phyloP scores from a whole-genome alignment of 2,113 vertebrate species.

The Hymenochirus boettgeri region DNA sequence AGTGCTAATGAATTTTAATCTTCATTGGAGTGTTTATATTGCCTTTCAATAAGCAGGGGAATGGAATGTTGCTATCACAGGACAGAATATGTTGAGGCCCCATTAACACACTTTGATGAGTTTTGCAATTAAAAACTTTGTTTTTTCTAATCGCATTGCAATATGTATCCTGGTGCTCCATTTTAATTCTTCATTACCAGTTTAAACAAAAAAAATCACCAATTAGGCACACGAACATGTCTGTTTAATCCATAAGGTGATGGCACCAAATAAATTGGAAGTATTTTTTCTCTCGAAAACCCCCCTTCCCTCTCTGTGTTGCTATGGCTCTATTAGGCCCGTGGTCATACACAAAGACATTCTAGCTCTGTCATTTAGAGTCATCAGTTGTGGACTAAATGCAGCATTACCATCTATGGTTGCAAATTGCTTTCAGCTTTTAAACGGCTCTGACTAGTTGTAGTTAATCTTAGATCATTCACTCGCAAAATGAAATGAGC shows the following conservation, averaged over 20 bases:
- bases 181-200: constrained; percentile 81
- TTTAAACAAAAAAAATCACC: constrained; percentile 83
- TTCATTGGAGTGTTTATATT: too few species aligned
- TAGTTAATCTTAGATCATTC: constrained; percentile 86
- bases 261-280: constrained; percentile 82
- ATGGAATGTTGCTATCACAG: too few species aligned
- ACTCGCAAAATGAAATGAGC: constrained; percentile 83
- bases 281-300: constrained; percentile 79
- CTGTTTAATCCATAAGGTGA: constrained; percentile 82
- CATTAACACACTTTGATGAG: constrained; percentile 51
- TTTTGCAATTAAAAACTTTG: constrained; percentile 67
- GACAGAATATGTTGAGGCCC: too few species aligned
- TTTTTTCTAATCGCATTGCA: constrained; percentile 47
- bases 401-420: constrained; percentile 79
- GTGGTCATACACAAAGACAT: constrained; percentile 80
- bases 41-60: too few species aligned
- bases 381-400: constrained; percentile 80
- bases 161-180: constrained; percentile 67
- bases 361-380: constrained; percentile 77
- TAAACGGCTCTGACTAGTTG: constrained; percentile 83
- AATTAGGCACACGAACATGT: constrained; percentile 80
- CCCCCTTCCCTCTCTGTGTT: constrained; percentile 70
- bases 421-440: constrained; percentile 86
- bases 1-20: too few species aligned
- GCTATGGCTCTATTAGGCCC: constrained; percentile 79